Conservation (phyloP, 2,888 invertebrate genomes). For the Timema podura region DNA sequence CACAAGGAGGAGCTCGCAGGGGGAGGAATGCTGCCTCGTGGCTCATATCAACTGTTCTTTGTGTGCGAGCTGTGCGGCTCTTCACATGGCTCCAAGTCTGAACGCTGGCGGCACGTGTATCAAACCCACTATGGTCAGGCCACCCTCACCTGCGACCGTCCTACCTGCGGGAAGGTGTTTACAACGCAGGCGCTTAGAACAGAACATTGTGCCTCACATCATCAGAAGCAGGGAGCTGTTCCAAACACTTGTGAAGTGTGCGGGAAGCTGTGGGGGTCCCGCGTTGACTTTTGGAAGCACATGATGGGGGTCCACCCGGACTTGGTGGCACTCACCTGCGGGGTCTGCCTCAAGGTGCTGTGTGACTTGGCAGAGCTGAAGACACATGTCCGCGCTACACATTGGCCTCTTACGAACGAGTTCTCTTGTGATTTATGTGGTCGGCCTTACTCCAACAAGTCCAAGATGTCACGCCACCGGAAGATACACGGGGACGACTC, state of each 20-base stretch:
- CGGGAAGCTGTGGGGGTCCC: conserved; percentile 49
- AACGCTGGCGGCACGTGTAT: conserved; percentile 49
- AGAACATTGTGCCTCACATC: conserved; percentile 46
- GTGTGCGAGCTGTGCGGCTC: conserved; percentile 49
- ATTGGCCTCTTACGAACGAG: conserved; percentile 47
- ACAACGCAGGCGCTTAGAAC: conserved; percentile 45
- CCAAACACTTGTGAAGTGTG: conserved; percentile 49
- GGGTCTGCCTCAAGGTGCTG: conserved; percentile 49
- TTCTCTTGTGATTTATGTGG: conserved; percentile 51
- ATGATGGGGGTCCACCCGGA: conserved; percentile 51
- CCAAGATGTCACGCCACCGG: conserved; percentile 49
- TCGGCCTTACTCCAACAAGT: conserved; percentile 49
- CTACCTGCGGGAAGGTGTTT: conserved; percentile 46
- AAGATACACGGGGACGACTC: conserved; percentile 46
- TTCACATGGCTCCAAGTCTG: conserved; percentile 48
- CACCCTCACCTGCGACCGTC: conserved; percentile 43
- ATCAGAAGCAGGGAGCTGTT: conserved; percentile 37
- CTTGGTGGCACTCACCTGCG: conserved; percentile 48
- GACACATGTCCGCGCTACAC: conserved; percentile 45
- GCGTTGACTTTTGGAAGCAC: conserved; percentile 52
- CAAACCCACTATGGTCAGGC: conserved; percentile 44
- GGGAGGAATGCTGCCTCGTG: conserved; percentile 34
- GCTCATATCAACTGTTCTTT: conserved; percentile 45
- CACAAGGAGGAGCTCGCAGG: conserved; percentile 32
- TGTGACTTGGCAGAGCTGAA: conserved; percentile 45